Base-by-base conservation (phyloP, 2,888 invertebrate species). In the Drosophila kuntzei region DNA sequence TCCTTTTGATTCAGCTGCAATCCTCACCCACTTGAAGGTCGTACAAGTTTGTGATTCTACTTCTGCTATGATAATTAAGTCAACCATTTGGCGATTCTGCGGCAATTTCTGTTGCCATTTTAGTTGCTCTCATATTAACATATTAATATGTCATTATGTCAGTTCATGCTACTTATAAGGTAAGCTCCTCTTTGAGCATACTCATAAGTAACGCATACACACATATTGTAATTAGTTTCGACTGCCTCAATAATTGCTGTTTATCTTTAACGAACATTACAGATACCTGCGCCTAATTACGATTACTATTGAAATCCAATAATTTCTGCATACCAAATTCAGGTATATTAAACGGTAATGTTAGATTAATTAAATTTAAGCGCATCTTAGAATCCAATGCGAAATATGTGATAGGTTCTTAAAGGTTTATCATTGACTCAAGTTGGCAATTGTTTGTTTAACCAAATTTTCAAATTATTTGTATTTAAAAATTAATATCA, bases 61-160 rank as follows among this genome's bases (percentile, higher is more conserved):
- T n/a, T 2, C 66, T 60, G 75, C 62, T 78, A 59, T 59, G 73
- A 72, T 83, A 83, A 83, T 83, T 83, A 83, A 88, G 80, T 80
- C 74, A 59, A 71, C 65, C 76, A 79, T 82, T 82, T 58, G 54
- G 58, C 41, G 22, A 43, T 49, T 49, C 44, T 39, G 11, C n/a
- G 25, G 16, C 22, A 49, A 46, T 25, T 27, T 9, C 44, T 36
- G 9, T 22, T 20, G 12, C 20, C 18, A 12, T 41, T 22, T 25
- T 16, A 47, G 61, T 50, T 36, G 51, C 41, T 43, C 32, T 11
- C 62, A 62, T 66, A 83, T 86, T 86, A 86, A 72, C 89, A 83
- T 88, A 71, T 82, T 82, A 86, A 86, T 84, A 76, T 83, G 78
- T 70, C 64, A 80, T 80, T 82, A 82, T 79, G 75, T 55, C 70